Base-by-base conservation (phyloP, 2,888 invertebrate species). In the Acleris emargana region DNA sequence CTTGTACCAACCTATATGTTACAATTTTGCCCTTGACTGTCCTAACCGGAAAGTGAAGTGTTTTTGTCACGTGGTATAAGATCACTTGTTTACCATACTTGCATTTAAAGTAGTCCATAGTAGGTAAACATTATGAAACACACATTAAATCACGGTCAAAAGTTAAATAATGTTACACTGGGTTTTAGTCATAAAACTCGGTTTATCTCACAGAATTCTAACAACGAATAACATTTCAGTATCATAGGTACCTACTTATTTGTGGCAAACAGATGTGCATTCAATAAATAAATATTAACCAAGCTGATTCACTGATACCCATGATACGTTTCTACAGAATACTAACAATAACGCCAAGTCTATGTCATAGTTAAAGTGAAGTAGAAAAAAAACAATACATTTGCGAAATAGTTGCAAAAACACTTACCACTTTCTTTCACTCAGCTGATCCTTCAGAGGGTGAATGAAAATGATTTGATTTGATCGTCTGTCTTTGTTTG, bases 401-500 rank as follows among this genome's bases (percentile, higher is more conserved):
- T 45, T 25, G 54, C 55, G 45, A 38, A 71, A 73, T 73, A 72
- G 69, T 69, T 71, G 20, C 17, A 64, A 78, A 76, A 63, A 68
- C 32, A 82, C 82, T 82, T 81, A 82, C 82, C 79, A 69, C 80
- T 67, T 68, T 75, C 69, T 74, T 66, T 71, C 73, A 72, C 70
- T 66, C 60, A 64, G 28, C 60, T 60, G 64, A 64, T 64, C 22
- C 60, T 45, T 50, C 59, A 60, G 51, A 58, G 32, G 43, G 18
- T 51, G 55, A 54, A 28, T 54, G 17, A 43, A 17, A 59, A 42
- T 66, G 60, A 66, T 61, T 60, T 60, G 55, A 66, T 60, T 66
- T 57, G 43, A 22, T 38, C 22, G 28, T 55, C 22, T n/a, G 28
- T 57, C 55, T 60, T 32, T 49, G 25, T 18, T 58, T 47, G 49